Base-by-base conservation (phyloP, 1,140 invertebrate species). In the Bombus breviceps region DNA sequence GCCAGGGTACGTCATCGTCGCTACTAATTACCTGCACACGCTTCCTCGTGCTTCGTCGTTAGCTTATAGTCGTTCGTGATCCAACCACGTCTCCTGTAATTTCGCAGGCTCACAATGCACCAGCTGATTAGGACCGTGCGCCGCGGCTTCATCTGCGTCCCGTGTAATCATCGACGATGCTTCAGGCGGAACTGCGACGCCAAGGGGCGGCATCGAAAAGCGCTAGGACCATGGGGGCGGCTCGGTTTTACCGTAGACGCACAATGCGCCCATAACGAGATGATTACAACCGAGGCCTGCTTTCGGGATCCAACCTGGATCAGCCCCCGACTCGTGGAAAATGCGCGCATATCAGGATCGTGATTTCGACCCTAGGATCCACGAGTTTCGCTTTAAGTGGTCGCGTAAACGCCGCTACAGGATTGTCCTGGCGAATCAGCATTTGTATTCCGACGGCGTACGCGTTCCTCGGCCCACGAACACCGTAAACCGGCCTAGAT, bases 241-340 rank as follows among this genome's bases (percentile, higher is more conserved):
- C 59, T 5, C 28, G 34, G 86, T 90, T 90, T 90, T 90, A 89
- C 75, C 83, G 28, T 62, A 86, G 68, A 76, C 72, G 79, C 82
- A 93, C 92, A 93, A 93, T 93, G 87, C 88, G 64, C 72, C 85
- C 86, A 87, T 93, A 93, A 93, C 92, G 92, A 93, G 92, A 93
- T 93, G 92, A 93, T 93, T 93, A 93, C 92, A 91, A 88, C 90
- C 32, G 86, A 85, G 86, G 85, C 43, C 57, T 71, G 88, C 79
- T 90, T 88, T 90, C 39, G 89, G 82, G 71, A 85, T 89, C 81
- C 81, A 15, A 15, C 75, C 41, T 66, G 82, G 88, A 90, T 90
- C 88, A 84, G 66, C 62, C 66, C 18, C 68, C 37, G 25, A 59
- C 43, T 66, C 73, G 43, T 59, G 64, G 85, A 84, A 89, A 87